Conservation (phyloP, 2,113 vertebrate species). For the Carassius gibelio region DNA sequence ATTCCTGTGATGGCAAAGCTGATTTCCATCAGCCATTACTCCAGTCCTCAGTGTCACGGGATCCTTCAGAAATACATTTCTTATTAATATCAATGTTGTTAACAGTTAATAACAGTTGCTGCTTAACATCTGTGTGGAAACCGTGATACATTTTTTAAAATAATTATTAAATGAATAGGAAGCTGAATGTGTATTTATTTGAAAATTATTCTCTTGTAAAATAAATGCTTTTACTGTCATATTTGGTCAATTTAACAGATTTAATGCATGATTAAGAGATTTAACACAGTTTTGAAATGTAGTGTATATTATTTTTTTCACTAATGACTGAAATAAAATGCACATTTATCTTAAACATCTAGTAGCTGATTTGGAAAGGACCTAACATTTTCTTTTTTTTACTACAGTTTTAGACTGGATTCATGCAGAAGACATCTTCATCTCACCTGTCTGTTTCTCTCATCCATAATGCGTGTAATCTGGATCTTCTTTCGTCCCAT, state of each 20-base stretch:
- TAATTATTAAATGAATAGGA: neutral
- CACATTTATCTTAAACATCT: neutral
- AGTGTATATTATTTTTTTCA: no score
- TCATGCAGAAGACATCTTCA: neutral
- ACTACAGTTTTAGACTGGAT: neutral
- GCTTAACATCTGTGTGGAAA: neutral
- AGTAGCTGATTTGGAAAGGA: neutral
- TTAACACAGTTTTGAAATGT: neutral
- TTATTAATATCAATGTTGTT: neutral
- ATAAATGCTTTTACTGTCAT: no score
- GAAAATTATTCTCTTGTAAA: no score
- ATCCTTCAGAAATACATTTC: neutral
- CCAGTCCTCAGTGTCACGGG: neutral
- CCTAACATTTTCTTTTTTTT: neutral
- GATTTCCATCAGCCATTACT: neutral
- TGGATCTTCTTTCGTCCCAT: slow-evolving; percentile 99
- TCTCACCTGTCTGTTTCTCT: slow-evolving; percentile 94
- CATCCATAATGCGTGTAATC: slow-evolving; percentile 94
- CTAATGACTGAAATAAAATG: no score
- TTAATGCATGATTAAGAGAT: no score
- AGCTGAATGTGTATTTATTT: no score
- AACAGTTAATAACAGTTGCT: neutral
- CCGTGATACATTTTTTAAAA: neutral
- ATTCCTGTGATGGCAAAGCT: neutral
- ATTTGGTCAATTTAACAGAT: no score